A percentile compares a stretch with the other conserved stretches of the same genome.
Evolutionary conservation across 2,113 vertebrate species (phyloP).

Genomic region (Balaenoptera acutorostrata): DNA sequence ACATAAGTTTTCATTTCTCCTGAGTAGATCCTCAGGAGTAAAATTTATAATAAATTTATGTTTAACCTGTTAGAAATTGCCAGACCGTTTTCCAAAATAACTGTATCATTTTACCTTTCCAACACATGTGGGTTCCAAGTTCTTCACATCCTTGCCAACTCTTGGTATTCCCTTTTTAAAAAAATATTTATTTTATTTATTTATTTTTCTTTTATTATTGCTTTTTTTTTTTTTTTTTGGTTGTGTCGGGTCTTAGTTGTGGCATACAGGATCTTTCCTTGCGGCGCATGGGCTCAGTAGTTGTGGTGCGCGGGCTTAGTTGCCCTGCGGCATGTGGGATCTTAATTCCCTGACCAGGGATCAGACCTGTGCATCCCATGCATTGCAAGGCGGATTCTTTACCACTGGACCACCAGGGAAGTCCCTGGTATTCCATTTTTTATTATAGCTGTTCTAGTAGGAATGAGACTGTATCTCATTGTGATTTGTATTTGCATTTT

Average conservation of each 20-base stretch:
- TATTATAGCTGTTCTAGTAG: background rate
- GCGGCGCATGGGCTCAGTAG: no score
- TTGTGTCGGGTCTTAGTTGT: no score
- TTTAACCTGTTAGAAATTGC: constrained; percentile 8
- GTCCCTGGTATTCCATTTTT: background rate
- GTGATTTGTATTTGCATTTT: background rate
- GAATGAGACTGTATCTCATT: background rate
- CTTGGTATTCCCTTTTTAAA: background rate
- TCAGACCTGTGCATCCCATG: no score
- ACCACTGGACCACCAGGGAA: no score
- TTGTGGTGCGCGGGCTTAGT: no score
- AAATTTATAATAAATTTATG: constrained; percentile 3
- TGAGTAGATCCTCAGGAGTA: background rate
- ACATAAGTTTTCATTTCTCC: background rate
- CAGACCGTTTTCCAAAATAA: background rate
- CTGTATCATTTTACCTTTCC: background rate
- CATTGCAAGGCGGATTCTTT: no score
- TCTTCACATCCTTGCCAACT: background rate
- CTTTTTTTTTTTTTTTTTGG: no score
- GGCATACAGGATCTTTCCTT: no score
- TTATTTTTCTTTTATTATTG: no score
- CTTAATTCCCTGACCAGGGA: no score
- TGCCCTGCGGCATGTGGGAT: no score
- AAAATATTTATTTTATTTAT: background rate
- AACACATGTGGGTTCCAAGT: background rate